Conservation (phyloP, 1,140 invertebrate genomes). For the Drosophila nannoptera region DNA sequence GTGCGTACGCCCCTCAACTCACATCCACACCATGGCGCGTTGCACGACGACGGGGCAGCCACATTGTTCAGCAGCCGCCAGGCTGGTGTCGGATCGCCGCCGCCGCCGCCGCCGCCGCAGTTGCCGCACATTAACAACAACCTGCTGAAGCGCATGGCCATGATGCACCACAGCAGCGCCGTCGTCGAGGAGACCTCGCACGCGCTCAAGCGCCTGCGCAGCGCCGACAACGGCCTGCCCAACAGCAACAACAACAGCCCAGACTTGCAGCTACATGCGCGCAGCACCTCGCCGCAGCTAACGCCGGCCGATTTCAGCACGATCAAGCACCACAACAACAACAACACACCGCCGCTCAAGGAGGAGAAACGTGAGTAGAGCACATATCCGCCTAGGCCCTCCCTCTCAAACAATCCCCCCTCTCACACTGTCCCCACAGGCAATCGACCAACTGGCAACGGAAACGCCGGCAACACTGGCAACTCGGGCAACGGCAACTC, state of each 20-base stretch:
- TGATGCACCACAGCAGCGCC: conserved; percentile 81
- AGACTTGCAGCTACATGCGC: conserved; percentile 71
- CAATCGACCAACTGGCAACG: conserved; percentile 78
- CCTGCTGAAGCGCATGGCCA: conserved; percentile 84
- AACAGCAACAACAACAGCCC: conserved; percentile 84
- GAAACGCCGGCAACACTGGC: conserved; percentile 25
- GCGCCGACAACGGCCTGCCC: conserved; percentile 77
- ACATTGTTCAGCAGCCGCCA: conserved; percentile 79
- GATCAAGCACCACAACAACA: conserved; percentile 81
- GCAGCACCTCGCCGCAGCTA: conserved; percentile 80
- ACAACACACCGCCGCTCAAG: conserved; percentile 81
- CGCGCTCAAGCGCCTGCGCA: conserved; percentile 80
- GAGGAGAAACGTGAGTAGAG: conserved; percentile 78
- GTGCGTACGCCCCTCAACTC: conserved; percentile 70
- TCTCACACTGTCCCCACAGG: conserved; percentile 43
- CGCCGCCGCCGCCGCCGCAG: conserved; percentile 63
- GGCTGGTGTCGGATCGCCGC: conserved; percentile 79
- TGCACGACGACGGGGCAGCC: conserved; percentile 81
- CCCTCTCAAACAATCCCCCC: background rate
- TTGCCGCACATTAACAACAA: conserved; percentile 82
- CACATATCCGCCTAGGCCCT: background rate
- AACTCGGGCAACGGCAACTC: conserved; percentile 17
- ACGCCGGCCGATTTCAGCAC: conserved; percentile 88
- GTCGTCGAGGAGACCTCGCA: conserved; percentile 80
- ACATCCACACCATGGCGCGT: conserved; percentile 79